phyloP scores from a whole-genome alignment of 1,140 invertebrate genomes.

The Meteorus sp. region DNA sequence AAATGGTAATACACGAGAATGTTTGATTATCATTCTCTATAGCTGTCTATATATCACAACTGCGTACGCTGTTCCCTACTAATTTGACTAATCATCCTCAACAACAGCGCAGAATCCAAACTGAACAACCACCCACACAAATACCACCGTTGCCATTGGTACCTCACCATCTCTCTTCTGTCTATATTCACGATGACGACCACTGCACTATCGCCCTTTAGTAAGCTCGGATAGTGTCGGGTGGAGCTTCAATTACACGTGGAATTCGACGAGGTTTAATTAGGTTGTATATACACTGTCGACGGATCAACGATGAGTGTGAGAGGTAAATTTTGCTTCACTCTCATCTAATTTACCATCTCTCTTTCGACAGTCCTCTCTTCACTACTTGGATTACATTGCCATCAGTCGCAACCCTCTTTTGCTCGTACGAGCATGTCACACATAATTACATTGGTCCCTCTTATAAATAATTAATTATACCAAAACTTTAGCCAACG shows the following conservation, averaged over 20 bases:
- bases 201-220: not conserved
- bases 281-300: constrained; percentile 30
- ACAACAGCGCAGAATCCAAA: too few species aligned
- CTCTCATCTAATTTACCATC: not conserved
- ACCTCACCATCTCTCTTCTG: too few species aligned
- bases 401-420: not conserved
- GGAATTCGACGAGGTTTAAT: constrained; percentile 43
- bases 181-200: not conserved
- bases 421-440: constrained; percentile 1
- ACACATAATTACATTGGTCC: constrained; percentile 19
- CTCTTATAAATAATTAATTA: constrained; percentile 18
- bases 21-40: too few species aligned
- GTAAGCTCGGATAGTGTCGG: constrained; percentile 23
- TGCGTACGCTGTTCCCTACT: not conserved
- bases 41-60: too few species aligned
- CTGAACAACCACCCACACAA: too few species aligned
- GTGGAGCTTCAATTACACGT: constrained; percentile 40
- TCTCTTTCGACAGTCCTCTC: not conserved
- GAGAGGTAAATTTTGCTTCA: not conserved
- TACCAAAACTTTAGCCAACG: constrained; percentile 6
- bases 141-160: too few species aligned
- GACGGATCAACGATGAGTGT: constrained; percentile 10
- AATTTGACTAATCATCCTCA: constrained; percentile 2
- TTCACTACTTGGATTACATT: not conserved
- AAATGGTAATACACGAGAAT: too few species aligned